Base-by-base conservation (phyloP, 2,888 invertebrate genomes). In the Petrophora chlorosata region DNA sequence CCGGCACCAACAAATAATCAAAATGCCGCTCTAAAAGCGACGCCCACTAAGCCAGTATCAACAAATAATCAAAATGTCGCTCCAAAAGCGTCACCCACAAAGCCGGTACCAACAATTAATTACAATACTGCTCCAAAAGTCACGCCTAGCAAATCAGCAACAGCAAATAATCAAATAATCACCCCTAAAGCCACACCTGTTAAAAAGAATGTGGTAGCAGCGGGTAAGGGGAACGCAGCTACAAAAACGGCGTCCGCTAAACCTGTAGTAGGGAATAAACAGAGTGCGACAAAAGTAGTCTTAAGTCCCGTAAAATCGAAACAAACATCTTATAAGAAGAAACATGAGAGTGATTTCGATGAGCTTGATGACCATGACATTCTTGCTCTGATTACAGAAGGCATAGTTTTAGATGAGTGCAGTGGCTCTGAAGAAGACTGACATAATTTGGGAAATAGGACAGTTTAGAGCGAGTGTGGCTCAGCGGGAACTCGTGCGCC, bases 371-470 rank as follows among this genome's bases (percentile, higher is more conserved):
- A 87, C 54, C 65, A 74, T 23, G 85, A 82, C 44, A 86, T 88
- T 19, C 54, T 85, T 1, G 81, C 82, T 2, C 56, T 87, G n/a
- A 73, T 88, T 61, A 80, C 84, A 1, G 69, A 72, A 33, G 85
- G 82, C 0, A 83, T 88, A 3, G 71, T 87, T 8, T 52, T 88
- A 22, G 88, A 88, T 34, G 83, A 87, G 56, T 89, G 85, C 43
- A 73, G 72, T 47, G 84, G 80, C 2, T 82, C 85, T 13, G 86
- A 85, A 12, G 78, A 71, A 3, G 78, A 82, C 34, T 76, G 67
- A 44, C 8, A 1, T 23, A 38, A n/a, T 29, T n/a, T 10, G 17
- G 2, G 9, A 10, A 23, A 9, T 10, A 4, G n/a, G 13, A 1
- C 5, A 14, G 2, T 29, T 5, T 39, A 1, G 3, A 17, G 4